Conservation (phyloP, 1,140 invertebrate species). For the Pissodes strobi region DNA sequence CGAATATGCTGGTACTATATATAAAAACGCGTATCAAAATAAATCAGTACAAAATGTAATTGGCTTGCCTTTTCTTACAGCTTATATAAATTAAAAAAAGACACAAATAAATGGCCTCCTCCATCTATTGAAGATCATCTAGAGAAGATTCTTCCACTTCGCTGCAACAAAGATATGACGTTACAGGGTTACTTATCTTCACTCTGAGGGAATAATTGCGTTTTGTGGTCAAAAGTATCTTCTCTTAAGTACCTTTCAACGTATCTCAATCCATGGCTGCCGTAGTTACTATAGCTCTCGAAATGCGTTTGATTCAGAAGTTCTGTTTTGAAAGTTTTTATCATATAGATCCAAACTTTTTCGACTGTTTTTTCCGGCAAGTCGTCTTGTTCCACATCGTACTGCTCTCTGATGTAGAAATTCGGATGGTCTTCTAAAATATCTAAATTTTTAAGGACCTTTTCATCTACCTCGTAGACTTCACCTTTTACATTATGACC, state of each 20-base stretch:
- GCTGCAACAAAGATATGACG: neutral
- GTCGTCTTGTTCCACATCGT: conserved; percentile 64
- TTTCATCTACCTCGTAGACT: conserved; percentile 83
- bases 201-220: neutral
- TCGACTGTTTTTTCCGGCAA: no score
- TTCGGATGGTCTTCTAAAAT: conserved; percentile 85
- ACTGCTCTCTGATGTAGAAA: conserved; percentile 72
- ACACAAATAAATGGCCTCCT: no score
- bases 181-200: neutral
- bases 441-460: conserved; percentile 77
- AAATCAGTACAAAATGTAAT: no score
- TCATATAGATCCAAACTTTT: conserved; percentile 47
- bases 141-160: conserved; percentile 1
- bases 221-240: conserved; percentile 54
- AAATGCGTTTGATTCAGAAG: conserved; percentile 69
- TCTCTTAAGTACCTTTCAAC: conserved; percentile 75
- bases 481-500: conserved; percentile 68
- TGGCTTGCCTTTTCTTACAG: no score
- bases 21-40: no score
- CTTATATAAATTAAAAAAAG: no score
- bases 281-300: conserved; percentile 68
- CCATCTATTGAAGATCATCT: conserved; percentile 9
- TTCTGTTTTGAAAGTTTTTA: conserved; percentile 58
- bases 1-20: no score
- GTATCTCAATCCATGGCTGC: conserved; percentile 72